Evolutionary conservation across 2,113 vertebrate genomes (phyloP).

Genomic region (Rhynchomys soricoides): DNA sequence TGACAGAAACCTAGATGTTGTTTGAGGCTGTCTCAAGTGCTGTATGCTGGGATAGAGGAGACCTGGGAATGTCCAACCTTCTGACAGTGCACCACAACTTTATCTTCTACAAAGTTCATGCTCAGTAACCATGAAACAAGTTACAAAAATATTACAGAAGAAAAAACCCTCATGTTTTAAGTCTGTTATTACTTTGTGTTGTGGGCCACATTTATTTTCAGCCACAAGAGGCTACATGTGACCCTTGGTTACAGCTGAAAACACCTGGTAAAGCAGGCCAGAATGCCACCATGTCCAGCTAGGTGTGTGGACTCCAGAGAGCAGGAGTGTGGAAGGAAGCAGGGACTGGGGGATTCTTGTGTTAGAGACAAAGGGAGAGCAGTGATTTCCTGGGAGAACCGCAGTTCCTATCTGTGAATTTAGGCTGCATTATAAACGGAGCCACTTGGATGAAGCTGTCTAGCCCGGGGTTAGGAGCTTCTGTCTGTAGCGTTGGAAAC

Average conservation of each 20-base stretch:
- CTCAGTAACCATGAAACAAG: background rate
- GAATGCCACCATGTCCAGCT: background rate
- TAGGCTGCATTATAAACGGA: background rate
- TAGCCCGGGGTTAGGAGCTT: background rate
- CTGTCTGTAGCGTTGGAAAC: background rate
- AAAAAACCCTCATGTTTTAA: background rate
- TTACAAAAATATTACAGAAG: background rate
- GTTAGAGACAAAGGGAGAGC: no score
- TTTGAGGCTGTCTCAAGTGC: background rate
- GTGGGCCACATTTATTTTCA: background rate
- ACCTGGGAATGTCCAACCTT: background rate
- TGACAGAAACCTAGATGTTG: background rate
- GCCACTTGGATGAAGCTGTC: background rate
- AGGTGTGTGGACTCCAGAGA: no score
- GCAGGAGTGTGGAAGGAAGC: background rate
- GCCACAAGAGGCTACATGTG: background rate
- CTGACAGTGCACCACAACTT: background rate
- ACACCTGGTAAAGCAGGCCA: background rate
- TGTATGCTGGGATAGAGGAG: rapidly evolving
- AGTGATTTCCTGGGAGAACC: background rate
- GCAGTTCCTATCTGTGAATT: no score
- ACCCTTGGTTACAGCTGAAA: background rate
- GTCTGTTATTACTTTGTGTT: background rate
- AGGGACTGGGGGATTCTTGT: background rate
- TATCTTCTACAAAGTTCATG: background rate